Conservation (phyloP, 2,113 vertebrate species). For the Phalacrocorax pelagicus region DNA sequence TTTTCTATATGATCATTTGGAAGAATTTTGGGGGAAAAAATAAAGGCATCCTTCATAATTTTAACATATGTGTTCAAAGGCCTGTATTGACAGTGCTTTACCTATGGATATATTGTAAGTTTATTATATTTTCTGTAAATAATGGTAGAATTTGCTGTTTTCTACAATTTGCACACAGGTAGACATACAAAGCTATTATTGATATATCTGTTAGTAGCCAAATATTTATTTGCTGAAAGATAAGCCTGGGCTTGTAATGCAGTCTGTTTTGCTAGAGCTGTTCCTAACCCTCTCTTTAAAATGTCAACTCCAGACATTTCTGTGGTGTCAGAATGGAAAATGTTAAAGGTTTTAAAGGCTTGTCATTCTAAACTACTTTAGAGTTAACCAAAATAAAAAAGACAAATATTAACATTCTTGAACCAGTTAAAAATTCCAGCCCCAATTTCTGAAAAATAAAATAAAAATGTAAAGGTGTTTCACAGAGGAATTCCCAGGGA, state of each 20-base stretch:
- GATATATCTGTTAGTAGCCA: not conserved
- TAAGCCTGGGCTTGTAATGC: not conserved
- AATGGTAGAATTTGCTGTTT: not conserved
- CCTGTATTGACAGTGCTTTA: not conserved
- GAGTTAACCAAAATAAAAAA: not conserved
- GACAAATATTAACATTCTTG: not conserved
- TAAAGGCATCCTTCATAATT: not conserved
- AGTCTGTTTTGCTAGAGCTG: not conserved
- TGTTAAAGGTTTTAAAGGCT: conserved; percentile 35
- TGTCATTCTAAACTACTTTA: not conserved
- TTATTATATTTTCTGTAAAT: not conserved
- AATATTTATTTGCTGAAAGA: conserved; percentile 33
- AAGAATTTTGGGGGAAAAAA: rapidly evolving
- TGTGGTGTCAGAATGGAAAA: conserved; percentile 25
- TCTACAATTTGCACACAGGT: not conserved
- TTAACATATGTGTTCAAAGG: not conserved
- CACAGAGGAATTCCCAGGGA: not conserved
- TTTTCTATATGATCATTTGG: not conserved
- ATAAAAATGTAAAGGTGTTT: not conserved
- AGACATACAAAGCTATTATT: not conserved
- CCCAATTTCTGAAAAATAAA: not conserved
- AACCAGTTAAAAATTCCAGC: not conserved
- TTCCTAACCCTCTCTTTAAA: conserved; percentile 36
- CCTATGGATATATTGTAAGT: not conserved
- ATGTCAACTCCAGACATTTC: conserved; percentile 45